Evolutionary conservation across 2,888 invertebrate species (phyloP).

Genomic region (Drosophila fulvimacula): DNA sequence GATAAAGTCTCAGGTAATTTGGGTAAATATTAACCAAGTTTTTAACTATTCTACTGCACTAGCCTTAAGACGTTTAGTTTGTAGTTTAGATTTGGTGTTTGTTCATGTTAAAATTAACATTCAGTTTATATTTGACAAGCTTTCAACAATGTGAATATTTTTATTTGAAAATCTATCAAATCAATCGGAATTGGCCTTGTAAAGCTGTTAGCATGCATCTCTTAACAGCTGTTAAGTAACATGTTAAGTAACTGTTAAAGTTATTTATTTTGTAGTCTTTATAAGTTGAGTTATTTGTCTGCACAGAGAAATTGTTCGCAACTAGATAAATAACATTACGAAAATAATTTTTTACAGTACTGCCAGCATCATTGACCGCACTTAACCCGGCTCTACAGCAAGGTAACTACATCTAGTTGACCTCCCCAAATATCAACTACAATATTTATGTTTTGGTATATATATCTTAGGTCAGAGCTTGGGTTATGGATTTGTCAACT

Average conservation of each 20-base stretch:
- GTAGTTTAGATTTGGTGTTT: not conserved
- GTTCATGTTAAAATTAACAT: not conserved
- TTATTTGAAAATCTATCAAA: too few species aligned
- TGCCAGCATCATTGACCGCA: constrained; percentile 84
- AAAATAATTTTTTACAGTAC: constrained; percentile 65
- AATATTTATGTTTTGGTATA: not conserved
- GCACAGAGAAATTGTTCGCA: not conserved
- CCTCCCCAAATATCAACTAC: not conserved
- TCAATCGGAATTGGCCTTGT: too few species aligned
- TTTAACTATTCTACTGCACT: constrained; percentile 23
- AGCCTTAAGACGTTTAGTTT: not conserved
- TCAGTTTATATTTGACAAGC: too few species aligned
- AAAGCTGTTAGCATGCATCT: not conserved
- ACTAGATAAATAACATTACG: constrained; percentile 8
- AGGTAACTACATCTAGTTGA: constrained; percentile 67
- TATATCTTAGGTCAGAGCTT: constrained; percentile 94
- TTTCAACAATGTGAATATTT: too few species aligned
- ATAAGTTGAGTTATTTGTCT: not conserved
- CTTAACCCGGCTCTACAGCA: constrained; percentile 84
- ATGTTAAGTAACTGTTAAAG: not conserved
- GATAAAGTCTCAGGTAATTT: constrained; percentile 96
- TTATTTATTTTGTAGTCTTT: not conserved
- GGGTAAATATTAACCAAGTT: constrained; percentile 82
- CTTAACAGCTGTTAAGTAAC: not conserved
- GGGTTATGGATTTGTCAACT: constrained; percentile 99